Percentiles rank a stretch among this genome's conserved stretches.
Conservation (phyloP, 2,888 invertebrate species). For the Dioctria linearis region DNA sequence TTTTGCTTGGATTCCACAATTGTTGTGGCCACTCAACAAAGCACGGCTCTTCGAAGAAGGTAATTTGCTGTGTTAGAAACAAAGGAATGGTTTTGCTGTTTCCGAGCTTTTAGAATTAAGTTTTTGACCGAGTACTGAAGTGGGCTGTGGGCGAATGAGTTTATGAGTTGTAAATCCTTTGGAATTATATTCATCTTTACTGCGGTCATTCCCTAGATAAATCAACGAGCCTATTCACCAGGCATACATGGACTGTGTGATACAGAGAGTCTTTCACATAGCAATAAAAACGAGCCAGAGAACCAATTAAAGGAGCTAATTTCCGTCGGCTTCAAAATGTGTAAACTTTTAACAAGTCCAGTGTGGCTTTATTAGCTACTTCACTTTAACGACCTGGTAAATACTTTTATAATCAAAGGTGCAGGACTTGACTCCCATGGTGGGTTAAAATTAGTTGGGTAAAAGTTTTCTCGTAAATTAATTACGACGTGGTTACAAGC, state of each 20-base stretch:
- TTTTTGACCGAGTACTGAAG: not conserved
- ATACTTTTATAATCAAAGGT: conserved; percentile 40
- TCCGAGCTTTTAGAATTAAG: not conserved
- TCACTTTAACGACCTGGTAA: conserved; percentile 29
- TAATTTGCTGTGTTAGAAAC: conserved; percentile 18
- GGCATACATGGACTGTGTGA: not conserved
- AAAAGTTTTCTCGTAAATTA: conserved; percentile 38
- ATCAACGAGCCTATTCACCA: conserved; percentile 6
- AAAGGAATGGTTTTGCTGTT: not conserved
- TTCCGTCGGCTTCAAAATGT: not conserved
- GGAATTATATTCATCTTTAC: conserved; percentile 22
- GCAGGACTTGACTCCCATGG: not conserved
- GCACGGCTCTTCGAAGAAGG: not conserved
- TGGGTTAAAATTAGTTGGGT: not conserved
- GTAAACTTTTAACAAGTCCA: not conserved
- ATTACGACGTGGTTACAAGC: not conserved
- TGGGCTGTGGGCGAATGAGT: not conserved
- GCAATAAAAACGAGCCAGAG: conserved; percentile 24
- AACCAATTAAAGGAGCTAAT: not conserved
- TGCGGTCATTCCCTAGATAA: conserved; percentile 26
- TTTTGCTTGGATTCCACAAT: not conserved
- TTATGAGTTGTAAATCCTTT: conserved; percentile 8
- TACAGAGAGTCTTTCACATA: not conserved
- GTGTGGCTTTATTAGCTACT: conserved; percentile 19
- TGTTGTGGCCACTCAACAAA: not conserved